Evolutionary conservation across 1,140 invertebrate species (phyloP).

Genomic region (Latrodectus geometricus): DNA sequence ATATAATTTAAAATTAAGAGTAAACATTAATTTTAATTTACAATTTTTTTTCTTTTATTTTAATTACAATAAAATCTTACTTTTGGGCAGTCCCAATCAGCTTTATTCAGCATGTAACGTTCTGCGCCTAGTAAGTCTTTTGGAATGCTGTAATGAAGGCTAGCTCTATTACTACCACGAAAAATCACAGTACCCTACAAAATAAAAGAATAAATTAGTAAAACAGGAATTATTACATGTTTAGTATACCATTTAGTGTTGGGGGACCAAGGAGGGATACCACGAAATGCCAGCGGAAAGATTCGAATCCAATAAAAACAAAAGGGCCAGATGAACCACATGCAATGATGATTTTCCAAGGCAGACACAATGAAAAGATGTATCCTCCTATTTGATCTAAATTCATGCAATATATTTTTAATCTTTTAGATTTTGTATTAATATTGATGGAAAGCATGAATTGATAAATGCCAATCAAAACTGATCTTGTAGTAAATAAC

Average conservation of each 20-base stretch:
- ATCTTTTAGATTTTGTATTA: too few species aligned
- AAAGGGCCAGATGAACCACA: slow-evolving; percentile 46
- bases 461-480: too few species aligned
- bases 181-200: slow-evolving; percentile 70
- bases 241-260: slow-evolving; percentile 32
- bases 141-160: slow-evolving; percentile 70
- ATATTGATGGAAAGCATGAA: too few species aligned
- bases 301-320: slow-evolving; percentile 40
- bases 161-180: slow-evolving; percentile 70
- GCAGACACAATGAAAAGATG: neutral
- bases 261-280: slow-evolving; percentile 21
- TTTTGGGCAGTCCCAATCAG: slow-evolving; percentile 74
- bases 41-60: too few species aligned
- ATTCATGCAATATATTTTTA: too few species aligned
- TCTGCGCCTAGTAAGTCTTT: slow-evolving; percentile 65
- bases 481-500: too few species aligned
- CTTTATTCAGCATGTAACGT: slow-evolving; percentile 61
- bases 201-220: slow-evolving; percentile 14
- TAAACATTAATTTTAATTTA: too few species aligned
- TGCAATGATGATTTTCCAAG: slow-evolving; percentile 32
- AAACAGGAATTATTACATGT: slow-evolving; percentile 6
- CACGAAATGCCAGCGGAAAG: slow-evolving; percentile 18
- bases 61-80: slow-evolving; percentile 64
- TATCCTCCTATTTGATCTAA: too few species aligned
- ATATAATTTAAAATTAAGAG: too few species aligned